phyloP scores from a whole-genome alignment of 2,888 invertebrate genomes.

The Latheticus oryzae region DNA sequence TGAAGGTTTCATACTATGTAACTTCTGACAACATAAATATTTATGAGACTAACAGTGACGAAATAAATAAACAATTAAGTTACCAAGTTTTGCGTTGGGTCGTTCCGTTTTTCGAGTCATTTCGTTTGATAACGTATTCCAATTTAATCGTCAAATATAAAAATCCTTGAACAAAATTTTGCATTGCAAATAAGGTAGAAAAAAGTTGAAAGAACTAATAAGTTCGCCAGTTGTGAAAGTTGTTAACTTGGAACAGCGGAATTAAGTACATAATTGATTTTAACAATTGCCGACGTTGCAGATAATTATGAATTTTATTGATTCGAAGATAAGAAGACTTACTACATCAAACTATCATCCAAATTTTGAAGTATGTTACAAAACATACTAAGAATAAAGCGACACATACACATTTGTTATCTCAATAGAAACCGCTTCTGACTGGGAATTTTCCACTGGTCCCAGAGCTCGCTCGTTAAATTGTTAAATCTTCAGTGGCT shows the following conservation, averaged over 20 bases:
- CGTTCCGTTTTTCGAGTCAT: too few relatives aligned
- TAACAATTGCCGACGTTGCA: constrained; percentile 4
- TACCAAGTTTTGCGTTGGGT: too few relatives aligned
- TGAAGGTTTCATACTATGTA: constrained; percentile 13
- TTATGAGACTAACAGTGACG: constrained; percentile 24
- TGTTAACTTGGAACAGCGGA: constrained; percentile 7
- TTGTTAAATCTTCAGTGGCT: too few relatives aligned
- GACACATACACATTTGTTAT: too few relatives aligned
- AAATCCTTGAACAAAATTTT: constrained; percentile 31
- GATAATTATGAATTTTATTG: background rate
- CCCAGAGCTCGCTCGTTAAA: too few relatives aligned
- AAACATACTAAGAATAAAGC: too few relatives aligned
- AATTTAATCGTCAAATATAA: too few relatives aligned
- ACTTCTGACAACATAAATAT: constrained; percentile 31
- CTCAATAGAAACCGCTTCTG: constrained; percentile 20
- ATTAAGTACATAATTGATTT: background rate
- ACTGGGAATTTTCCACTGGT: constrained; percentile 28
- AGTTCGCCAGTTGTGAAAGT: constrained; percentile 20
- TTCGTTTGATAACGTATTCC: too few relatives aligned
- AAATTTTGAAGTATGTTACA: too few relatives aligned
- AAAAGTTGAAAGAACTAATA: constrained; percentile 20
- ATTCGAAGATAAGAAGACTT: background rate
- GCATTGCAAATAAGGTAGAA: constrained; percentile 15
- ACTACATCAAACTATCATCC: too few relatives aligned
- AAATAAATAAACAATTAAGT: constrained; percentile 21